A percentile compares a stretch with the other conserved stretches of the same genome.
These are phyloP conservation scores for Myotis brandtii DNA, from an alignment of 2,113 vertebrate species.

Conservation along the genomic window DNA sequence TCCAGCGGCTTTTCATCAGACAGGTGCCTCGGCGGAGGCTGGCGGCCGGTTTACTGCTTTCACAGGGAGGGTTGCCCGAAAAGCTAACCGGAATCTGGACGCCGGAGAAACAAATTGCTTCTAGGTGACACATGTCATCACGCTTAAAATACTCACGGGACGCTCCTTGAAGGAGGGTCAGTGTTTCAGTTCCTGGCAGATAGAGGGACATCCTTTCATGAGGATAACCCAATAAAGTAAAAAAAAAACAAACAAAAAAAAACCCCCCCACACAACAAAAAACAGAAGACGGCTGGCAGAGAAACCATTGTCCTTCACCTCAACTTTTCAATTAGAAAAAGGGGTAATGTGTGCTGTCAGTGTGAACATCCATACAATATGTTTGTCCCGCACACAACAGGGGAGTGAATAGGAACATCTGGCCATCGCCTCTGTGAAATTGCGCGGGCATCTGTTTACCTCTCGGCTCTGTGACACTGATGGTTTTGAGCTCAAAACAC, in stretches of 20 bases:
- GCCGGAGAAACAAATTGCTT: slow-evolving; percentile 25
- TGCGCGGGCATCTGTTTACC: slow-evolving; percentile 94
- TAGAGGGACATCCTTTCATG: neutral
- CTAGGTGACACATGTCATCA: slow-evolving; percentile 19
- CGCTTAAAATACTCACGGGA: neutral
- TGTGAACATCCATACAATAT: slow-evolving; percentile 89
- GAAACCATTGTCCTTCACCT: slow-evolving; percentile 87
- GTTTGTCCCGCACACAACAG: slow-evolving; percentile 87
- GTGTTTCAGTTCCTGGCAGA: slow-evolving; percentile 39
- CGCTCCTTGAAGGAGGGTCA: neutral
- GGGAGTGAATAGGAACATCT: slow-evolving; percentile 90
- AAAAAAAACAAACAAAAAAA: slow-evolving; percentile 44
- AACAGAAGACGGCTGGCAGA: slow-evolving; percentile 73
- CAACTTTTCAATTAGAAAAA: slow-evolving; percentile 85
- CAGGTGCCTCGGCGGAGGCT: slow-evolving; percentile 15
- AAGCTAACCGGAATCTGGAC: neutral
- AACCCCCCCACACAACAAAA: neutral
- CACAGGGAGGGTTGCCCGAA: neutral
- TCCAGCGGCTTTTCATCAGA: slow-evolving; percentile 47
- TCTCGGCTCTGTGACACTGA: slow-evolving; percentile 92
- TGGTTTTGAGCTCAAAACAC: slow-evolving; percentile 92
- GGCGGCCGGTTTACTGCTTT: neutral
- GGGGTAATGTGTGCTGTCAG: slow-evolving; percentile 90
- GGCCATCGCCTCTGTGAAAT: slow-evolving; percentile 88
- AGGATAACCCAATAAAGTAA: slow-evolving; percentile 70